Conservation (phyloP, 2,797 vertebrate genomes). For the Meda fulgida region DNA sequence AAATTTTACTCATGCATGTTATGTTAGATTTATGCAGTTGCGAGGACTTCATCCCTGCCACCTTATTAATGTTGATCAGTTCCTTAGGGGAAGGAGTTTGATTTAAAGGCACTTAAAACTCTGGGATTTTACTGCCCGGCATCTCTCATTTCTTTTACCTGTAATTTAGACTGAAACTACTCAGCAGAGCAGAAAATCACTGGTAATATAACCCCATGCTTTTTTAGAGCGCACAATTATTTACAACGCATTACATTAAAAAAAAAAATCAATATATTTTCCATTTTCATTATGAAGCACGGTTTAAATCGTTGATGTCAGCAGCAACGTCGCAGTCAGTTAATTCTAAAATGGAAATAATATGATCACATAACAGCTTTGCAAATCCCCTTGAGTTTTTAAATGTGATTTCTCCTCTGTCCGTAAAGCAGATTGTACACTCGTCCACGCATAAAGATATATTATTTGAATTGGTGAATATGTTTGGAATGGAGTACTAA, state of each 20-base stretch:
- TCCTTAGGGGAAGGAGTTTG: constrained; percentile 53
- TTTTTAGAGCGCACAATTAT: constrained; percentile 6
- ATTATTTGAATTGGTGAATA: neutral
- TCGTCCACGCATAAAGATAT: neutral
- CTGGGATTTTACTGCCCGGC: constrained; percentile 39
- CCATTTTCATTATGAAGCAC: constrained; percentile 51
- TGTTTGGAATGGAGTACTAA: neutral
- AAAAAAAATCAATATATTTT: constrained; percentile 54
- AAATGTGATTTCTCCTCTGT: neutral
- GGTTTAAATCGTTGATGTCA: constrained; percentile 46
- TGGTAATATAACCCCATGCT: neutral
- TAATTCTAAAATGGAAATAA: constrained; percentile 24
- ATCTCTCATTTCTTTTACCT: constrained; percentile 52
- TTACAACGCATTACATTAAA: constrained; percentile 9
- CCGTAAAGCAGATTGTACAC: constrained; percentile 4
- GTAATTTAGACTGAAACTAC: constrained; percentile 45
- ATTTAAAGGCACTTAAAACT: constrained; percentile 59
- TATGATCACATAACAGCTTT: constrained; percentile 25
- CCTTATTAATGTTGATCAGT: constrained; percentile 54
- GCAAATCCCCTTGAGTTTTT: neutral
- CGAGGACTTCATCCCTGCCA: constrained; percentile 25
- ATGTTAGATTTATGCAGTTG: neutral
- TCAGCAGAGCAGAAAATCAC: constrained; percentile 41
- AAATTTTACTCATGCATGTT: neutral
- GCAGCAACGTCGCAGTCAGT: constrained; percentile 12